These are phyloP conservation scores for Myoxocephalus aenaeus DNA, from an alignment of 2,797 vertebrate genomes.

Conservation along the genomic window DNA sequence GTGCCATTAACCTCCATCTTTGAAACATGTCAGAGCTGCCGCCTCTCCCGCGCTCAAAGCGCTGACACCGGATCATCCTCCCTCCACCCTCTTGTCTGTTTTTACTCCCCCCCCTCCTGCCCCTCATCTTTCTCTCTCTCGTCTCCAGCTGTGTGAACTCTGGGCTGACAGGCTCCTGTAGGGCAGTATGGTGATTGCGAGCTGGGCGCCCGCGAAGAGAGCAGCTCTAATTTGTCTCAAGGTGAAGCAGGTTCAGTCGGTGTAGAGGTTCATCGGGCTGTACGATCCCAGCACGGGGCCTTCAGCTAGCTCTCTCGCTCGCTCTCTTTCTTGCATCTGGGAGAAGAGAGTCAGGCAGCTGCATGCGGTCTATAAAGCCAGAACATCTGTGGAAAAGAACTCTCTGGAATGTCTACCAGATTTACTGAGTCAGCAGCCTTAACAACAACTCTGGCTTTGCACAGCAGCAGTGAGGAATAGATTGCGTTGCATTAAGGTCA, in stretches of 20 bases:
- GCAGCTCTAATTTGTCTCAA: slow-evolving; percentile 76
- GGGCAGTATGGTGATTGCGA: slow-evolving; percentile 59
- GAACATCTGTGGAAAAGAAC: slow-evolving; percentile 71
- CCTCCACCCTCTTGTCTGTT: slow-evolving; percentile 54
- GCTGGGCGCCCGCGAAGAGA: slow-evolving; percentile 52
- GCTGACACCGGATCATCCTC: slow-evolving; percentile 57
- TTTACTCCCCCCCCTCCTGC: slow-evolving; percentile 36
- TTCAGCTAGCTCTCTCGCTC: slow-evolving; percentile 2
- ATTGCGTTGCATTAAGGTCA: slow-evolving; percentile 16
- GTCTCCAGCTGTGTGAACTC: slow-evolving; percentile 67
- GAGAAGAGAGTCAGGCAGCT: slow-evolving; percentile 48
- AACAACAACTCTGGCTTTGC: slow-evolving; percentile 36
- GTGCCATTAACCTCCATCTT: slow-evolving; percentile 72
- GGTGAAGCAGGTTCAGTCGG: slow-evolving; percentile 71
- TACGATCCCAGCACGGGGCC: slow-evolving; percentile 45
- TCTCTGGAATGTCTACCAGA: slow-evolving; percentile 60
- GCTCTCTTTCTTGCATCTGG: slow-evolving; percentile 21
- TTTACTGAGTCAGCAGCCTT: slow-evolving; percentile 67
- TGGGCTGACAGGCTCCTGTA: slow-evolving; percentile 69
- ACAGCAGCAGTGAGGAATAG: slow-evolving; percentile 20
- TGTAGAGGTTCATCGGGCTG: slow-evolving; percentile 50
- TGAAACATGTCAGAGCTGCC: slow-evolving; percentile 60
- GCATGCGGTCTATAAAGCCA: slow-evolving; percentile 66
- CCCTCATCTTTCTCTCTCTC: slow-evolving; percentile 47
- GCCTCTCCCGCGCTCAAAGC: slow-evolving; percentile 34